Evolutionary conservation across 2,797 vertebrate genomes (phyloP).

Genomic region (Spinus pinus): DNA sequence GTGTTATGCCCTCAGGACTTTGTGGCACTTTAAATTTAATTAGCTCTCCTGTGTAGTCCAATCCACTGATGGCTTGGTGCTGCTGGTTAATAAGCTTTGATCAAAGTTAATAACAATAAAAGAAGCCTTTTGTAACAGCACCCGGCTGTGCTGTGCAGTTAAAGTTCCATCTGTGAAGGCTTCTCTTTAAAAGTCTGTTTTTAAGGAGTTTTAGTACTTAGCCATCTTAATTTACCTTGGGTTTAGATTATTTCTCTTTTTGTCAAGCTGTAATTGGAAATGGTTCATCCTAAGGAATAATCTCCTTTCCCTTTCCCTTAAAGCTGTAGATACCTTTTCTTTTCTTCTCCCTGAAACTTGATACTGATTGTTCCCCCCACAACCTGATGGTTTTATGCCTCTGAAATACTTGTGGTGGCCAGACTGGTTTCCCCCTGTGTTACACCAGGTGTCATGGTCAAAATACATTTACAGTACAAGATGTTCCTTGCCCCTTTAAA

Average conservation of each 20-base stretch:
- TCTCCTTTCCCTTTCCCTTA: background rate
- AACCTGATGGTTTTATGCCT: background rate
- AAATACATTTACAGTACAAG: background rate
- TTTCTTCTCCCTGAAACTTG: background rate
- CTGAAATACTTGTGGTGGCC: background rate
- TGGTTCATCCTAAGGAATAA: background rate
- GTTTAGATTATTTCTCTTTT: background rate
- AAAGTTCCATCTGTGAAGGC: background rate
- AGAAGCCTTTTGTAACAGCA: background rate
- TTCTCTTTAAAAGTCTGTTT: background rate
- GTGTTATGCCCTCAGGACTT: background rate
- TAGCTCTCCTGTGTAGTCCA: conserved; percentile 34
- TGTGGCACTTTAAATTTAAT: conserved; percentile 45
- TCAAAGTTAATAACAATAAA: conserved; percentile 11
- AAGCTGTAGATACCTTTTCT: background rate
- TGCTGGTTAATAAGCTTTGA: conserved; percentile 49
- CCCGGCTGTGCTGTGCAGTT: background rate
- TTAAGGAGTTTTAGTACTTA: background rate
- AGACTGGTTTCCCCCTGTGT: background rate
- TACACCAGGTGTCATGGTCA: background rate
- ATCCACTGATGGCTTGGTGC: background rate
- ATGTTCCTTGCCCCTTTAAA: background rate
- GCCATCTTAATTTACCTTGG: background rate
- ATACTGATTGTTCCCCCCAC: background rate
- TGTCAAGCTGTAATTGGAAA: background rate